Conservation (phyloP, 2,797 vertebrate genomes). For the Anniella stebbinsi region DNA sequence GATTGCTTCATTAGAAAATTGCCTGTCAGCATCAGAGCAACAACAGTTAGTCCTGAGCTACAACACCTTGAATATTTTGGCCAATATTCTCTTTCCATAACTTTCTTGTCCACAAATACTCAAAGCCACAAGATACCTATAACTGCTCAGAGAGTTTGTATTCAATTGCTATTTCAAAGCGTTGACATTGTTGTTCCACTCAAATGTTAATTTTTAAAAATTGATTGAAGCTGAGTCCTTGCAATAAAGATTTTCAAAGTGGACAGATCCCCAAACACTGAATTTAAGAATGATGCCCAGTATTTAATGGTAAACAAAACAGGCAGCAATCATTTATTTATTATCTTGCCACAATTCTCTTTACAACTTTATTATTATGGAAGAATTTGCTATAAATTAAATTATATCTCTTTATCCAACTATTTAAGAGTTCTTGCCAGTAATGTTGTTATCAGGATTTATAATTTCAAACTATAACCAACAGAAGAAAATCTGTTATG, state of each 20-base stretch:
- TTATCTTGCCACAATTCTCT: not conserved
- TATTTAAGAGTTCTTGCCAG: slow-evolving; percentile 65
- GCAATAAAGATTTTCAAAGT: slow-evolving; percentile 66
- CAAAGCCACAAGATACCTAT: slow-evolving; percentile 29
- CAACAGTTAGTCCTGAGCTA: not conserved
- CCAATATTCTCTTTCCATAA: not conserved
- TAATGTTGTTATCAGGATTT: slow-evolving; percentile 59
- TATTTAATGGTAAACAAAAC: not conserved
- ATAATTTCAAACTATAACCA: slow-evolving; percentile 56
- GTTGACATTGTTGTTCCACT: not conserved
- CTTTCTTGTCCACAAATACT: not conserved
- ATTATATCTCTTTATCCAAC: slow-evolving; percentile 56
- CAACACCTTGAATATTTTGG: slow-evolving; percentile 9
- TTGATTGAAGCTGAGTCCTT: slow-evolving; percentile 17
- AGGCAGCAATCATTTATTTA: too few relatives aligned
- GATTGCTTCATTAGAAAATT: not conserved
- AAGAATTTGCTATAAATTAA: slow-evolving; percentile 31
- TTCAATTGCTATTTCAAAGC: not conserved
- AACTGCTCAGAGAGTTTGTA: not conserved
- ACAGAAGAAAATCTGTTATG: slow-evolving; percentile 58
- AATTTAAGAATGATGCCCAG: slow-evolving; percentile 19
- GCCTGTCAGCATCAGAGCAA: not conserved
- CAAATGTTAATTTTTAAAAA: slow-evolving; percentile 35
- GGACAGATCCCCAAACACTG: slow-evolving; percentile 57
- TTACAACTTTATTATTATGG: not conserved